Evolutionary conservation across 2,113 vertebrate genomes (phyloP).

Genomic region (Pleuronectes platessa): DNA sequence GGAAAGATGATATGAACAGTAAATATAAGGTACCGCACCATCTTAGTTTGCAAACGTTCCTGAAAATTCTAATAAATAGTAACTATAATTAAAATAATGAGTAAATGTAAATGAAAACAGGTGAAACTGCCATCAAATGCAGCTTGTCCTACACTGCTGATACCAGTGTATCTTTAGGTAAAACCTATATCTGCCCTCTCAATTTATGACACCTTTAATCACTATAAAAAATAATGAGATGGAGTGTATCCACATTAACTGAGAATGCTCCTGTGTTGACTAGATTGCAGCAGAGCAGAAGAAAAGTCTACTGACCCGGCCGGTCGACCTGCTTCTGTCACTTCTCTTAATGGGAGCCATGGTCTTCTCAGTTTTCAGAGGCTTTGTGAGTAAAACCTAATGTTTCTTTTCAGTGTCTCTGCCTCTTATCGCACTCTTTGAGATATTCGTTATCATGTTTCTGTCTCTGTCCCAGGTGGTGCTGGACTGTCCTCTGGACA

Average conservation of each 20-base stretch:
- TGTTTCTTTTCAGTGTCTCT: neutral
- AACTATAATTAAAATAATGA: too few relatives aligned
- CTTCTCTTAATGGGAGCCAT: slow-evolving; percentile 76
- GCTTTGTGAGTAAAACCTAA: slow-evolving; percentile 84
- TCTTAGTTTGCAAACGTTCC: too few relatives aligned
- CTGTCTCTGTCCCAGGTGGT: slow-evolving; percentile 82
- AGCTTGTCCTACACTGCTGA: too few relatives aligned
- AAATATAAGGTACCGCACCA: too few relatives aligned
- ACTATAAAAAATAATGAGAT: neutral
- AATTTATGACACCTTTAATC: too few relatives aligned
- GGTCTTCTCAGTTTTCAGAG: slow-evolving; percentile 88
- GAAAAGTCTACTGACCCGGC: slow-evolving; percentile 83
- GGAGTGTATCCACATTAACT: neutral
- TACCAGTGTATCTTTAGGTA: too few relatives aligned
- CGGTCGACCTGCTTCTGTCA: slow-evolving; percentile 83
- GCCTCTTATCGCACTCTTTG: neutral
- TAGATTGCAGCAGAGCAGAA: slow-evolving; percentile 85
- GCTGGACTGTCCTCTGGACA: slow-evolving; percentile 89
- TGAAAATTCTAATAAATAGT: too few relatives aligned
- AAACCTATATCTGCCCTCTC: too few relatives aligned
- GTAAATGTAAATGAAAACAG: too few relatives aligned
- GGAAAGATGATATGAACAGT: too few relatives aligned
- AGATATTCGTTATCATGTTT: neutral
- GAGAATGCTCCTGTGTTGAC: neutral
- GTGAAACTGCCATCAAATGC: too few relatives aligned